Base-by-base conservation (phyloP, 2,113 vertebrate genomes). In the Glareola pratincola region DNA sequence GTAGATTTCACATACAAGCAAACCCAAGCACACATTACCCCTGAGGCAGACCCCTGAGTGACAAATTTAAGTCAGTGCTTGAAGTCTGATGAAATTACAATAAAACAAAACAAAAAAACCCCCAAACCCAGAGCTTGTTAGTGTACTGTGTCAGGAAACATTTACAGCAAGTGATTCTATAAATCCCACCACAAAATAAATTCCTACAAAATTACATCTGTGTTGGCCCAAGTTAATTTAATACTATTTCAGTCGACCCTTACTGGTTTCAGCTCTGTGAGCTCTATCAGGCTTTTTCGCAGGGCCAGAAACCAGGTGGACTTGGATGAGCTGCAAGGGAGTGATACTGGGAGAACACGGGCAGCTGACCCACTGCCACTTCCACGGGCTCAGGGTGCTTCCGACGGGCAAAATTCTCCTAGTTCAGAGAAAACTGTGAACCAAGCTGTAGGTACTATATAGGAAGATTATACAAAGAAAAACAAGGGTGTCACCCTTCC, bases 111-210 rank as follows among this genome's bases (percentile, higher is more conserved):
- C 43, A 37, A 30, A 59, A 45, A 53, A 77, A 79, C 22, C 37
- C 23, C 39, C 43, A 32, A 2, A 4, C 10, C 8, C 15, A 79
- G 57, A 57, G 74, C 62, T 78, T 54, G 85, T 41, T 54, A 47
- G 72, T 5, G 6, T 41, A 73, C 79, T 77, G 36, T 48, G 59
- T 89, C 93, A 94, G 85, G 88, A 95, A 95, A 91, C 77, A 72
- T 63, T 94, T 72, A 92, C 62, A 95, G 87, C 94, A 72, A 92
- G 73, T 4, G 80, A 79, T 66, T 92, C 83, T 72, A 76, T 74
- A 90, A 85, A 88, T 66, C 62, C 81, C 62, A 91, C 73, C 91
- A 72, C 88, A 85, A 91, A 94, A 94, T 73, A 79, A 95, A 96
- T 92, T 88, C 92, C 93, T 93, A 30, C 67, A 51, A 83, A 92